These are phyloP conservation scores for Cryptotermes secundus DNA, from an alignment of 1,140 invertebrate species.

Conservation along the genomic window DNA sequence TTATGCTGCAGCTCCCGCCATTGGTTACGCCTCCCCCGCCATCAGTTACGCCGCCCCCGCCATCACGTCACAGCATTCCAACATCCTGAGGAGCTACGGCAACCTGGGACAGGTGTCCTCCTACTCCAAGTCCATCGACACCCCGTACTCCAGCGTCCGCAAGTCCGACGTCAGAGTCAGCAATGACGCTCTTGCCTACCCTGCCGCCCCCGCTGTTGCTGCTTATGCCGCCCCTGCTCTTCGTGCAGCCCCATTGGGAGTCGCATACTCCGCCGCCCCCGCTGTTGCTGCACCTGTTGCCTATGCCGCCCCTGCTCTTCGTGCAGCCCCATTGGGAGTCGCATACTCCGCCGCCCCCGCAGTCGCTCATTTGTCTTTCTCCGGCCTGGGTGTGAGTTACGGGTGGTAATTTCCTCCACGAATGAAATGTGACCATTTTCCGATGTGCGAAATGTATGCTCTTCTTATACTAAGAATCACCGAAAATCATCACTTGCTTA, in stretches of 20 bases:
- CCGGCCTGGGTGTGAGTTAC: constrained; percentile 26
- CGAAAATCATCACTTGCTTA: too few species aligned
- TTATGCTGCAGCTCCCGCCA: constrained; percentile 24
- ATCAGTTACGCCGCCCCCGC: constrained; percentile 35
- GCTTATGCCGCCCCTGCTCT: constrained; percentile 19
- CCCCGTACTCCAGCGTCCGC: constrained; percentile 40
- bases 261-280: constrained; percentile 33
- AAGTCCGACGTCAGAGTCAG: constrained; percentile 37
- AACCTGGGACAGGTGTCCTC: constrained; percentile 37
- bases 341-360: constrained; percentile 32
- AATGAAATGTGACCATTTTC: not conserved
- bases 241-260: constrained; percentile 25
- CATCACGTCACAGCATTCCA: constrained; percentile 34
- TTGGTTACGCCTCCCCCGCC: constrained; percentile 35
- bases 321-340: constrained; percentile 28
- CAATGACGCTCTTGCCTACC: constrained; percentile 39
- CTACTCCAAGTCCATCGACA: constrained; percentile 39
- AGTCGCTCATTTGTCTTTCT: constrained; percentile 18
- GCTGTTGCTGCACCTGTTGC: constrained; percentile 32
- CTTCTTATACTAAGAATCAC: too few species aligned
- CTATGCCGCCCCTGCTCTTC: constrained; percentile 32
- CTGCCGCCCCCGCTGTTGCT: constrained; percentile 36
- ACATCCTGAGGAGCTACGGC: constrained; percentile 38
- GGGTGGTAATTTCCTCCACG: not conserved
- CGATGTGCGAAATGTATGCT: too few species aligned